These are phyloP conservation scores for Epizoanthus illoricatus DNA, from an alignment of 92 coral and sea anemone genomes.

Conservation along the genomic window DNA sequence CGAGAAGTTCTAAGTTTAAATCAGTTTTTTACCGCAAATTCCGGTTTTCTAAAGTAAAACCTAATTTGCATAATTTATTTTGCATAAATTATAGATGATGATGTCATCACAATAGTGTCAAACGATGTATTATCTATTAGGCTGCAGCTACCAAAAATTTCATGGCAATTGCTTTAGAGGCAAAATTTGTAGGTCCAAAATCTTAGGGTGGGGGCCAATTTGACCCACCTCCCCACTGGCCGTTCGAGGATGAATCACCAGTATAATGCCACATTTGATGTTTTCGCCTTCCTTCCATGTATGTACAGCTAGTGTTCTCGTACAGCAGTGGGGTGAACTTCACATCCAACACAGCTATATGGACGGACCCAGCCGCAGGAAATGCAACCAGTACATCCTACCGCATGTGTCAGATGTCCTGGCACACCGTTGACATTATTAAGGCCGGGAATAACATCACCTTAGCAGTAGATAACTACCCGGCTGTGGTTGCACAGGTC, in stretches of 20 bases:
- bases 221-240: not conserved
- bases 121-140: too few species aligned
- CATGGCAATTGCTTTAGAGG: too few species aligned
- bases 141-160: too few species aligned
- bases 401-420: conserved; percentile 11
- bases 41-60: too few species aligned
- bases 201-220: too few species aligned
- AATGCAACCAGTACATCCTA: conserved; percentile 4
- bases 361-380: conserved; percentile 30
- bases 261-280: not conserved
- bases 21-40: too few species aligned
- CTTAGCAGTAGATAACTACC: not conserved
- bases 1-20: too few species aligned
- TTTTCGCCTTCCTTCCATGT: not conserved
- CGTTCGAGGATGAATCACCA: not conserved
- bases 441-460: conserved; percentile 1
- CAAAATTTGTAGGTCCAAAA: too few species aligned
- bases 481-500: not conserved
- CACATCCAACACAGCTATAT: not conserved
- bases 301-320: not conserved
- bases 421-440: conserved; percentile 17
- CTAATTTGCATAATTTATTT: too few species aligned
- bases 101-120: too few species aligned
- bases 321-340: conserved; percentile 19
- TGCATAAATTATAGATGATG: too few species aligned